These are phyloP conservation scores for Crax fasciolata DNA, from an alignment of 2,797 vertebrate genomes.

Conservation along the genomic window DNA sequence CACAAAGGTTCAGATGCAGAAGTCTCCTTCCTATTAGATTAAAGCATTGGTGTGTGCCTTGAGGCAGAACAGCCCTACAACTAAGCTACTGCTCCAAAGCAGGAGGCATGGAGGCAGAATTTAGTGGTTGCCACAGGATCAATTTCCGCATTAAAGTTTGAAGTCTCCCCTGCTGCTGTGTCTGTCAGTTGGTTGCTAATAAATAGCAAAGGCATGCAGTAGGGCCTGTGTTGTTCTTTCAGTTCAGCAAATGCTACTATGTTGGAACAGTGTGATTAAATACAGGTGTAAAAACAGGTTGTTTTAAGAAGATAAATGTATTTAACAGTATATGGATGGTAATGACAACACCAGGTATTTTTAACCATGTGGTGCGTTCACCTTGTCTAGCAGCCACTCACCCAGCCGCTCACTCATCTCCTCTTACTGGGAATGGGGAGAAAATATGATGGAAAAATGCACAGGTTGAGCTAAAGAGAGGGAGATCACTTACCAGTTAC, in stretches of 20 bases:
- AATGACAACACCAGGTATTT: not conserved
- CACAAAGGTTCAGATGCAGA: not conserved
- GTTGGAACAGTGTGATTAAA: not conserved
- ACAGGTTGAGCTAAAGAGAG: not conserved
- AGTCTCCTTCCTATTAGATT: not conserved
- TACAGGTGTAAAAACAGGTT: not conserved
- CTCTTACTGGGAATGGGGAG: not conserved
- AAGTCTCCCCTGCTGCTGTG: rapidly evolving
- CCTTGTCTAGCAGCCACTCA: not conserved
- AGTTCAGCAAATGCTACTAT: not conserved
- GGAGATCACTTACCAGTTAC: not conserved
- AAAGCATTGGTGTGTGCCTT: not conserved
- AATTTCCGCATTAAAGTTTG: not conserved
- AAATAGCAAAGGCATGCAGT: not conserved
- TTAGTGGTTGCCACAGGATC: not conserved
- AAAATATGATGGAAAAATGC: not conserved
- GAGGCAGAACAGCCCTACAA: not conserved
- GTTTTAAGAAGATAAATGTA: not conserved
- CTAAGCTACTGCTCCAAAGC: not conserved
- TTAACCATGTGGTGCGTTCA: not conserved
- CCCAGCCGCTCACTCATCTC: rapidly evolving
- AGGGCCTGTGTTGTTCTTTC: not conserved
- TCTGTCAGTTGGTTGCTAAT: not conserved
- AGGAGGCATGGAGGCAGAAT: not conserved
- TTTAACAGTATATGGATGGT: not conserved